phyloP scores from a whole-genome alignment of 2,113 vertebrate species.

The Tragelaphus scriptus region DNA sequence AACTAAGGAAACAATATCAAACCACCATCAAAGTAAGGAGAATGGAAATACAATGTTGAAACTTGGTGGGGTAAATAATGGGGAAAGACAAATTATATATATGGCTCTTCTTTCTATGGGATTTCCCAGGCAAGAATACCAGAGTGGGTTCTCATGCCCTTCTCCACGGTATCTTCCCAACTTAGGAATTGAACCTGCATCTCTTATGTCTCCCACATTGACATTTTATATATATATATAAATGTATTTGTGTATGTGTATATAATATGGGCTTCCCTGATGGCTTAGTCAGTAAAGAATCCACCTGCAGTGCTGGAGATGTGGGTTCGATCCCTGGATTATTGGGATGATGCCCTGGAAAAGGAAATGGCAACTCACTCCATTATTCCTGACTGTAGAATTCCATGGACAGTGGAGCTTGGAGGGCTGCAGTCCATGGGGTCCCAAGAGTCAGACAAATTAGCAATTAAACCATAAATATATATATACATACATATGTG shows the following conservation, averaged over 20 bases:
- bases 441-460: not conserved
- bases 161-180: not conserved
- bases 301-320: not conserved
- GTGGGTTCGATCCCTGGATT: rapidly evolving
- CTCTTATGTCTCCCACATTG: not conserved
- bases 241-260: not conserved
- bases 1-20: not conserved
- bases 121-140: not conserved
- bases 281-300: not conserved
- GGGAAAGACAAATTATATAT: not conserved
- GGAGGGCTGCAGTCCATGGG: not conserved
- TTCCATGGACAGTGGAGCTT: not conserved
- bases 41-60: not conserved
- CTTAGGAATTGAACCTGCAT: not conserved
- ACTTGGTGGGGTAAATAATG: not conserved
- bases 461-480: not conserved
- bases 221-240: not conserved
- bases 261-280: not conserved
- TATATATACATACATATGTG: not conserved
- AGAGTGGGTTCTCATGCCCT: not conserved
- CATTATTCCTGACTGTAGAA: not conserved
- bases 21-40: not conserved
- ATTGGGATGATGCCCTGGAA: not conserved
- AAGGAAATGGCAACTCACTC: not conserved
- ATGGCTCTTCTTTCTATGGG: not conserved